Evolutionary conservation across 2,797 vertebrate genomes (phyloP).

Genomic region (Sarcophilus harrisii): DNA sequence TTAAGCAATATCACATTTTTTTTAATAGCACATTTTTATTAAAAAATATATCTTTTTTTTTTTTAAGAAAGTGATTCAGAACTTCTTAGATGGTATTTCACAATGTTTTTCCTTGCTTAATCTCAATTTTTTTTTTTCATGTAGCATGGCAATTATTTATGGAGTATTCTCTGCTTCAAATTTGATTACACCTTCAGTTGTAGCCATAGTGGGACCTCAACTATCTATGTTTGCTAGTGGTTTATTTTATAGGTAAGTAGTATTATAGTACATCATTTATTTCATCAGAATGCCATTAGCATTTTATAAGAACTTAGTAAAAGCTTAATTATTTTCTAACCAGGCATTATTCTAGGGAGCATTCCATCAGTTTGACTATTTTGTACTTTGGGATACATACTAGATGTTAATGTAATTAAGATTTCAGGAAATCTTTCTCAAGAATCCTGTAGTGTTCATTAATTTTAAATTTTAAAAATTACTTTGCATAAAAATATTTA

Average conservation of each 20-base stretch:
- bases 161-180: conserved; percentile 97
- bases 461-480: neutral
- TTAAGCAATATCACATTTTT: neutral
- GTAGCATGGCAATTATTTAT: conserved; percentile 97
- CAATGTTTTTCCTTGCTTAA: neutral
- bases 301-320: neutral
- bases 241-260: conserved; percentile 94
- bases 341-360: neutral
- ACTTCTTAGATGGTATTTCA: neutral
- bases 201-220: conserved; percentile 93
- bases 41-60: neutral
- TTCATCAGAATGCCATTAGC: neutral
- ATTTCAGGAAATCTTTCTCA: neutral
- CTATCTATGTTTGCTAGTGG: conserved; percentile 96
- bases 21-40: neutral
- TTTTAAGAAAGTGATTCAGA: neutral
- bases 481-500: neutral
- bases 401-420: neutral
- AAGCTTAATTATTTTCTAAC: neutral
- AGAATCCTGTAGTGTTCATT: neutral
- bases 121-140: neutral
- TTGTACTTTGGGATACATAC: neutral
- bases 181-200: conserved; percentile 94
- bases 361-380: neutral
- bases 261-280: neutral